These are phyloP conservation scores for Rhinophrynus dorsalis DNA, from an alignment of 2,797 vertebrate species.

Conservation along the genomic window DNA sequence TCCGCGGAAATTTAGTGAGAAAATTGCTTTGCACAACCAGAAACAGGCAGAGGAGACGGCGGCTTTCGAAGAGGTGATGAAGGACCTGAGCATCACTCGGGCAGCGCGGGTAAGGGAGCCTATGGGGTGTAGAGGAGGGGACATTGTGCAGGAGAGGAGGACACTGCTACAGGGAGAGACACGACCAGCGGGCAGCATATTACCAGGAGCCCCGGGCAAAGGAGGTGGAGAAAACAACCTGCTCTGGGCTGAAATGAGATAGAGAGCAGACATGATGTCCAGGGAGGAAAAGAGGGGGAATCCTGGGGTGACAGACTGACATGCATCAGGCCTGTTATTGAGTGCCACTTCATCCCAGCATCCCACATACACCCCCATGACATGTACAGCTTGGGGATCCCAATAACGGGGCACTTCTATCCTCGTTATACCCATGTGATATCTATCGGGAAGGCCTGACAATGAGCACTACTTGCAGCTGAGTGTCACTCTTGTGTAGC, in stretches of 20 bases:
- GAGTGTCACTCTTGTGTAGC: background rate
- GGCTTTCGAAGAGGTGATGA: conserved; percentile 96
- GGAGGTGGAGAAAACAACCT: conserved; percentile 6
- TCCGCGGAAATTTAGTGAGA: conserved; percentile 98
- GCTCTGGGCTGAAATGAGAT: background rate
- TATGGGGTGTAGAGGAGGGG: conserved; percentile 13
- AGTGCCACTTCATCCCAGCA: conserved; percentile 15
- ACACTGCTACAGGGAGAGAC: background rate
- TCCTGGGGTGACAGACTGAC: background rate
- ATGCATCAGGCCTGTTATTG: conserved; percentile 20
- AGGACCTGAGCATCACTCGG: conserved; percentile 91
- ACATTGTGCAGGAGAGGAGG: background rate
- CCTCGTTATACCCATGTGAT: no score
- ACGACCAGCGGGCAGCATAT: background rate
- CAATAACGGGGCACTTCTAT: background rate
- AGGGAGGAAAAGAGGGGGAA: background rate
- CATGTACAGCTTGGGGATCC: background rate
- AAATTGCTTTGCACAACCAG: conserved; percentile 95
- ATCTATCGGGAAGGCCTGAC: no score
- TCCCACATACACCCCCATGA: background rate
- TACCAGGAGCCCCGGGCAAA: conserved; percentile 6
- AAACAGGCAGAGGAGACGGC: conserved; percentile 96
- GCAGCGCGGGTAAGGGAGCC: conserved; percentile 87
- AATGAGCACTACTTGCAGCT: background rate
- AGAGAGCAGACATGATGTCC: background rate